A percentile compares a stretch with the other conserved stretches of the same genome.
These are phyloP conservation scores for Troides helena DNA, from an alignment of 2,888 invertebrate genomes.

Conservation along the genomic window DNA sequence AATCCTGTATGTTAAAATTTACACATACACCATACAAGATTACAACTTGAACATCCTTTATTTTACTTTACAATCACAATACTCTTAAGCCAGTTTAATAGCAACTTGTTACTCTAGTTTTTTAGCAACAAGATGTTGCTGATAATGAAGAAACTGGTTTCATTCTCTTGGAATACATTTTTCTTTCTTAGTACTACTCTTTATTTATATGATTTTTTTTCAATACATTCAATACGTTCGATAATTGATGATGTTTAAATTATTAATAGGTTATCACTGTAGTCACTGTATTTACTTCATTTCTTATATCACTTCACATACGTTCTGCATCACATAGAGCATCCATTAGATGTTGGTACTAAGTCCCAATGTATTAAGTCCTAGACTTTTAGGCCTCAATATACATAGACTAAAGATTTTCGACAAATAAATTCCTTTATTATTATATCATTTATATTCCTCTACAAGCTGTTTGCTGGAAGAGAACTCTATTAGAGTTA, in stretches of 20 bases:
- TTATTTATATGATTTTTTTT: neutral
- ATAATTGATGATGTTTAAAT: neutral
- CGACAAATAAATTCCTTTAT: too few species aligned
- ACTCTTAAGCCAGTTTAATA: constrained; percentile 3
- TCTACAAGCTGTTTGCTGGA: too few species aligned
- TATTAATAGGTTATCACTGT: neutral
- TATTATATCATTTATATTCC: too few species aligned
- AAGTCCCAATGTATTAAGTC: too few species aligned
- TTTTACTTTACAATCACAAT: neutral
- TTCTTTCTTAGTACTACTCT: constrained; percentile 3
- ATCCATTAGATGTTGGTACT: too few species aligned
- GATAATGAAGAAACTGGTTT: constrained; percentile 13
- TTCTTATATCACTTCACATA: too few species aligned
- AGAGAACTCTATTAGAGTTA: too few species aligned
- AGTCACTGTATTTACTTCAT: too few species aligned
- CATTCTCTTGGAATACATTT: constrained; percentile 2
- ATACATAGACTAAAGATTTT: too few species aligned
- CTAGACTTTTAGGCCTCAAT: too few species aligned
- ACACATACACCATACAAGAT: neutral
- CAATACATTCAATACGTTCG: neutral
- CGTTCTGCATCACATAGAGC: too few species aligned
- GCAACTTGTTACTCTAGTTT: constrained; percentile 9
- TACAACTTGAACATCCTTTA: neutral
- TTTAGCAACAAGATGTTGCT: constrained; percentile 9
- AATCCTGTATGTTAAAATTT: neutral